Percentiles rank a stretch among this genome's conserved stretches.
Evolutionary conservation across 2,113 vertebrate species (phyloP).

Genomic region (Phainopepla nitens): DNA sequence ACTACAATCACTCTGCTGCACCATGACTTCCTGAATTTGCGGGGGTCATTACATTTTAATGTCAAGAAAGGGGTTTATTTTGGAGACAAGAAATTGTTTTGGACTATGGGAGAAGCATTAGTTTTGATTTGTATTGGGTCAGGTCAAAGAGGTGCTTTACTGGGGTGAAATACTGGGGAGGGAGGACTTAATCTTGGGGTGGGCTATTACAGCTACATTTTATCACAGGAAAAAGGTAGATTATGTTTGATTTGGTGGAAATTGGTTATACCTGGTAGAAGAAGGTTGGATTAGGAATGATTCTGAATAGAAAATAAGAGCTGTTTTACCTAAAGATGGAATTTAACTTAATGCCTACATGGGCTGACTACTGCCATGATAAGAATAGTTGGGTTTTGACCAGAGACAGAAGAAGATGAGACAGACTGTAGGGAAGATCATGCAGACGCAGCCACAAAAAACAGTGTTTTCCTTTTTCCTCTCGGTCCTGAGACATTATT

Average conservation of each 20-base stretch:
- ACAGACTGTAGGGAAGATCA: neutral
- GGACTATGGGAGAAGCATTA: neutral
- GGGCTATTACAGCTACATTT: neutral
- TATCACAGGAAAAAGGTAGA: neutral
- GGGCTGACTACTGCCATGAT: neutral
- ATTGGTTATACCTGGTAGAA: neutral
- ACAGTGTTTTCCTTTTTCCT: neutral
- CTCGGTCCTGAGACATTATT: neutral
- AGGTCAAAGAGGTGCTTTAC: neutral
- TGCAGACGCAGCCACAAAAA: neutral
- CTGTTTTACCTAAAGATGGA: neutral
- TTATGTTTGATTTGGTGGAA: neutral
- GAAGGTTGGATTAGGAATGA: neutral
- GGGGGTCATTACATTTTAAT: neutral
- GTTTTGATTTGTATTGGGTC: neutral
- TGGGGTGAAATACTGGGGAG: neutral
- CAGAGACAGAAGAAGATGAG: neutral
- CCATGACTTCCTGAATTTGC: neutral
- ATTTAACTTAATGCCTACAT: neutral
- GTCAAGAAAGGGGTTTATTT: neutral
- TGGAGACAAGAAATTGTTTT: neutral
- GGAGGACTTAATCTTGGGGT: neutral
- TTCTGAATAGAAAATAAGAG: neutral
- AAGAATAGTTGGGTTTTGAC: neutral
- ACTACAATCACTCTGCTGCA: neutral